Evolutionary conservation across 2,888 invertebrate genomes (phyloP).

Genomic region (Apocheima hispidaria): DNA sequence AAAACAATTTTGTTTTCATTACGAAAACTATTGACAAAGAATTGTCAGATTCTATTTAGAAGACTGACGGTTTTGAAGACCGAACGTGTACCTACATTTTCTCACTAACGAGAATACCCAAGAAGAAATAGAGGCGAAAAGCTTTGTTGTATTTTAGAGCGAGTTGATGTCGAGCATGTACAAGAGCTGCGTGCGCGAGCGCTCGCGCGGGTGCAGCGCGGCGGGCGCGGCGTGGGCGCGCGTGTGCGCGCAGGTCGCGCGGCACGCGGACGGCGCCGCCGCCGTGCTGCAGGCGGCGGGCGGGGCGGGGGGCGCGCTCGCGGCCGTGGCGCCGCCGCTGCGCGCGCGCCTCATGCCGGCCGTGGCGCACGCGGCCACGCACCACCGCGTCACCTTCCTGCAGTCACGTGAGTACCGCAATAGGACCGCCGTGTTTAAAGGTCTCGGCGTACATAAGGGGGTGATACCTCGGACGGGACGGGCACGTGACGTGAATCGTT

Average conservation of each 20-base stretch:
- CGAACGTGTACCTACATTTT: no score
- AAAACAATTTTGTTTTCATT: no score
- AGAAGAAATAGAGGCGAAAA: no score
- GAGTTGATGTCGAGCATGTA: slow-evolving; percentile 60
- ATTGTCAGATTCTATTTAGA: no score
- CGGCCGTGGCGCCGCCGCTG: slow-evolving; percentile 50
- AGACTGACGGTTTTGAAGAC: no score
- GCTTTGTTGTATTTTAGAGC: slow-evolving; percentile 56
- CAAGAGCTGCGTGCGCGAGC: slow-evolving; percentile 30
- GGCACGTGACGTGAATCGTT: no score
- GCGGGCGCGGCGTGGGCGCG: slow-evolving; percentile 52
- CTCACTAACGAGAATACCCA: no score
- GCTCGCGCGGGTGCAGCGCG: slow-evolving; percentile 41
- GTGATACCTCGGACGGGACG: no score
- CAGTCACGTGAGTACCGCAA: slow-evolving; percentile 61
- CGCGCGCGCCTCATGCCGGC: slow-evolving; percentile 66
- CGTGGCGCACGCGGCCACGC: slow-evolving; percentile 72
- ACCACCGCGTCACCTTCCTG: slow-evolving; percentile 63
- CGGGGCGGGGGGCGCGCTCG: slow-evolving; percentile 44
- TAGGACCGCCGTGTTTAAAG: no score
- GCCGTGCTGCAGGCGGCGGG: slow-evolving; percentile 54
- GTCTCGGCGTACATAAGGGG: no score
- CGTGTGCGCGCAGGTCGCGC: slow-evolving; percentile 50
- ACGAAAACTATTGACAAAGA: no score
- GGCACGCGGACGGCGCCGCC: slow-evolving; percentile 49